Conservation (phyloP, 2,113 vertebrate genomes). For the Centropristis striata region DNA sequence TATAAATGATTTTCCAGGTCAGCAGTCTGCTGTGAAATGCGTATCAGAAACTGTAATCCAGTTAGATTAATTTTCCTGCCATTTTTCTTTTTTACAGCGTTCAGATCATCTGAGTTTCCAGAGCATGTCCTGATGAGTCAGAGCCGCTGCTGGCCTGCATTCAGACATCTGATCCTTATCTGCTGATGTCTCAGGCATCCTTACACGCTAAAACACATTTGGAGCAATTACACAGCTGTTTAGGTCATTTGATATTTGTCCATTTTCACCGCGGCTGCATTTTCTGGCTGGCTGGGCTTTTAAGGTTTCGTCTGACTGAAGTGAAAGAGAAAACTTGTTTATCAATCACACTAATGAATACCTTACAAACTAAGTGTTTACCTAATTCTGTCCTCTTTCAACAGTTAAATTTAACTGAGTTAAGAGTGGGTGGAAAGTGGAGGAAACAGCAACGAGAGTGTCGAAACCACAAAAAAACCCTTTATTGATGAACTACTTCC, state of each 20-base stretch:
- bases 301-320: background rate
- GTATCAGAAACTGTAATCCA: background rate
- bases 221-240: background rate
- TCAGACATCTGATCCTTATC: slow-evolving; percentile 24
- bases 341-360: background rate
- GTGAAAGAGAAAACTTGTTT: background rate
- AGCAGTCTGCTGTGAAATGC: slow-evolving; percentile 8
- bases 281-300: background rate
- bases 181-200: background rate
- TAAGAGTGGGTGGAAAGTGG: slow-evolving; percentile 9
- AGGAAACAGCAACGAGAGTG: background rate
- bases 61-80: background rate
- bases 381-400: background rate
- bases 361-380: background rate
- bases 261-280: background rate
- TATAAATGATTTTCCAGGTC: slow-evolving; percentile 1
- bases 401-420: background rate
- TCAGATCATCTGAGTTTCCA: slow-evolving; percentile 33
- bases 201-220: background rate
- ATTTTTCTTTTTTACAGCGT: background rate
- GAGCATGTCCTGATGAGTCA: slow-evolving; percentile 13
- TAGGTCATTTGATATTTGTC: background rate
- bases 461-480: background rate
- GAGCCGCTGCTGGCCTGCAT: background rate
- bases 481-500: too few relatives aligned